Evolutionary conservation across 2,797 vertebrate genomes (phyloP).

Genomic region (Oophaga sylvatica): DNA sequence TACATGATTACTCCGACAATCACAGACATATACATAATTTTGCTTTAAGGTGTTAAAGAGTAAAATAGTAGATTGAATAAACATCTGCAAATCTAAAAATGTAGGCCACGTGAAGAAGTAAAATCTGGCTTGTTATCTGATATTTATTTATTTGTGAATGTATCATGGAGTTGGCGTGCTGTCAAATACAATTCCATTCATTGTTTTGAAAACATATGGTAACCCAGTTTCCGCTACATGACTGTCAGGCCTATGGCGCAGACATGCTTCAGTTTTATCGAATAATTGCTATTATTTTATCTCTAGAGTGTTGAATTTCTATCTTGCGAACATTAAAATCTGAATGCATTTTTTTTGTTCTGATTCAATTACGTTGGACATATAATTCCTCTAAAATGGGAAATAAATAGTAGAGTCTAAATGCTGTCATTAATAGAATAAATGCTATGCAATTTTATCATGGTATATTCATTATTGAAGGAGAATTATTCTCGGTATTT

Average conservation of each 20-base stretch:
- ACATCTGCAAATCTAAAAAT: not conserved
- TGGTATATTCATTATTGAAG: not conserved
- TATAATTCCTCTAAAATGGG: not conserved
- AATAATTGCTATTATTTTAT: slow-evolving; percentile 13
- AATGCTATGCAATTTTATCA: not conserved
- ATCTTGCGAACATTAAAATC: not conserved
- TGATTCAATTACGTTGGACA: not conserved
- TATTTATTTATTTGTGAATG: slow-evolving; percentile 44
- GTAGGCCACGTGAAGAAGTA: slow-evolving; percentile 6
- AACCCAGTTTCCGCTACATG: slow-evolving; percentile 50
- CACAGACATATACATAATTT: too few relatives aligned
- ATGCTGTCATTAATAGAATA: not conserved
- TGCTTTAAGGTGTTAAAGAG: not conserved
- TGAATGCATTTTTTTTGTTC: not conserved
- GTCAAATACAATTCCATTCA: slow-evolving; percentile 54
- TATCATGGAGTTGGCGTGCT: slow-evolving; percentile 30
- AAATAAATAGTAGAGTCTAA: not conserved
- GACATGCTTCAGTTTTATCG: slow-evolving; percentile 6
- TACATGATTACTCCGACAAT: too few relatives aligned
- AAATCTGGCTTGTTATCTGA: slow-evolving; percentile 8
- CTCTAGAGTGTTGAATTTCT: not conserved
- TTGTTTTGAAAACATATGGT: slow-evolving; percentile 59
- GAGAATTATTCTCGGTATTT: slow-evolving; percentile 30
- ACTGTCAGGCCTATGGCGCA: slow-evolving; percentile 14
- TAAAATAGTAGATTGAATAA: not conserved